Evolutionary conservation across 2,888 invertebrate genomes (phyloP), one percentile per base, ranked within the genome.

Genomic region (Cylindroiulus punctatus): DNA sequence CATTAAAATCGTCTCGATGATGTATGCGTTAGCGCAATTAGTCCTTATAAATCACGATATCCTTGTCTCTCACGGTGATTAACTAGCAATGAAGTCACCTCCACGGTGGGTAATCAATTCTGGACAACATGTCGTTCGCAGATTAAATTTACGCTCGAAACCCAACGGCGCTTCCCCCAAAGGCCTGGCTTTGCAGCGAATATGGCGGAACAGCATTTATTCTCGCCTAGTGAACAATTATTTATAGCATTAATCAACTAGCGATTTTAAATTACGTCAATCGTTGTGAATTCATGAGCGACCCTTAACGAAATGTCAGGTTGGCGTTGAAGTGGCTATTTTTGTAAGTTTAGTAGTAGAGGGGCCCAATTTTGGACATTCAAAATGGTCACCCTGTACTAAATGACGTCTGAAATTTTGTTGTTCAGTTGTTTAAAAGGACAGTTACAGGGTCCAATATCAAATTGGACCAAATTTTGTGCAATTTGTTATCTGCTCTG

Each of bases 61-160:
- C 76, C 65, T 44, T 76, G 40, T 85, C 85, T 57, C 76, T 85
- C 76, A 76, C 76, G 85, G 85, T 85, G 85, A 85, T 85, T 85
- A 85, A 85, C 85, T 85, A 85, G 85, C 85, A 85, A 85, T 85
- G 85, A 81, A 85, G 85, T 85, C 85, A 85, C 85, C 85, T 85
- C 85, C 85, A 81, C 76, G 36, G 81, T 76, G 36, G 85, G 76
- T 85, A 85, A 85, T 85, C 85, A 85, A 85, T 85, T 85, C 65
- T 85, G 36, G 36, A n/a, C 85, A 81, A 81, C 85, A 81, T 85
- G 85, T 85, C 85, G 85, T 22, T 81, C 85, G 22, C 85, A 85
- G 85, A 85, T 85, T 85, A 85, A 81, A 85, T 85, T 85, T 81
- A 17, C 44, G 76, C 76, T 30, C 14, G 76, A 76, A 76, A 76